Evolutionary conservation across 2,888 invertebrate species (phyloP).

Genomic region (Saturnia pavonia): DNA sequence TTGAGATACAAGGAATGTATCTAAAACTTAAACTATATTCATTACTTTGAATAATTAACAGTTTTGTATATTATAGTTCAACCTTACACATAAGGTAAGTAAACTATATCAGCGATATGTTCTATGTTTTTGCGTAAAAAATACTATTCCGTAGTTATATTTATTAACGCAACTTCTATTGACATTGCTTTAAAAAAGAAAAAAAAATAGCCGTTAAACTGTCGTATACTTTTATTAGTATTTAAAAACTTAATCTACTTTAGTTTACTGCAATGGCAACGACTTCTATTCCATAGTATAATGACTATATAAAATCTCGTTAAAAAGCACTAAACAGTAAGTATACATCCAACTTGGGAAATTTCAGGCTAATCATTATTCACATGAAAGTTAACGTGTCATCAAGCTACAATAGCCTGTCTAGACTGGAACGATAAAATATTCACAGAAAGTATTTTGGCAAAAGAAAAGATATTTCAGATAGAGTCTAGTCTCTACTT

Average conservation of each 20-base stretch:
- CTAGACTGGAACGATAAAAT: neutral
- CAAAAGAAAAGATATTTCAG: neutral
- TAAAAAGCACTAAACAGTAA: neutral
- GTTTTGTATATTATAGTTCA: too few species aligned
- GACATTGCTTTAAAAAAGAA: too few species aligned
- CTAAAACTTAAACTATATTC: neutral
- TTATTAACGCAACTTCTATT: too few species aligned
- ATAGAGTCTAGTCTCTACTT: neutral
- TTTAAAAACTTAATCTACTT: neutral
- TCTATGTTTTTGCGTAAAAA: too few species aligned
- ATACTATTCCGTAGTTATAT: too few species aligned
- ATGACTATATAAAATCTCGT: neutral
- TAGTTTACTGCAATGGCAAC: neutral
- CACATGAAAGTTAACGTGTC: neutral
- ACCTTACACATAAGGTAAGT: too few species aligned
- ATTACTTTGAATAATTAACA: neutral
- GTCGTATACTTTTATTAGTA: neutral
- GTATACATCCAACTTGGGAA: conserved; percentile 5
- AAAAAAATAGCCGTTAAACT: too few species aligned
- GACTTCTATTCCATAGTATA: neutral
- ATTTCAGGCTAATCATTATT: conserved; percentile 1
- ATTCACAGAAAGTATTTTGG: neutral
- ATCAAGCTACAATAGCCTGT: neutral
- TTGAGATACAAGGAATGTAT: neutral
- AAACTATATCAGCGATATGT: too few species aligned